Evolutionary conservation across 2,797 vertebrate species (phyloP).

Genomic region (Lophotriccus pileatus): DNA sequence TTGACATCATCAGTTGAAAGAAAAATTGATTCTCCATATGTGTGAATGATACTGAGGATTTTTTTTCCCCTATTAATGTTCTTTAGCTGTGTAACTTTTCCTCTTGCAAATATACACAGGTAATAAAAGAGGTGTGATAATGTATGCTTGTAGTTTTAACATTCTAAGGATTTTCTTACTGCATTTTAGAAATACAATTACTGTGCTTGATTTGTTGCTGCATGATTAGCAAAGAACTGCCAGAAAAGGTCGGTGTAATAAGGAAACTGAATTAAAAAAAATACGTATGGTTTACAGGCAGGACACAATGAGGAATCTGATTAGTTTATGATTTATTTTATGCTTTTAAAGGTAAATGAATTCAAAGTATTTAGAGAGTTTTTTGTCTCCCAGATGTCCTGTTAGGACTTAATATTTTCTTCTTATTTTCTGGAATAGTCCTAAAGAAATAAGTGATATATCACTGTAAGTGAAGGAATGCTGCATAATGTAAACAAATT

Average conservation of each 20-base stretch:
- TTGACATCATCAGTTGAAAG: not conserved
- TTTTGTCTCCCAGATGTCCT: constrained; percentile 12
- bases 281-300: not conserved
- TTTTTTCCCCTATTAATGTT: not conserved
- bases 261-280: constrained; percentile 34
- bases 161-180: constrained; percentile 1
- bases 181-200: constrained; percentile 31
- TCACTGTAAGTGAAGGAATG: not conserved
- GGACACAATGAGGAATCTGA: constrained; percentile 21
- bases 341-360: constrained; percentile 57
- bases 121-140: constrained; percentile 19
- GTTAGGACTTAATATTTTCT: constrained; percentile 21
- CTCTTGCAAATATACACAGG: not conserved
- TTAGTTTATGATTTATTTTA: constrained; percentile 61
- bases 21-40: constrained; percentile 43
- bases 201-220: not conserved
- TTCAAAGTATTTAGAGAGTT: constrained; percentile 43
- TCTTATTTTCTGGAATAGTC: constrained; percentile 21
- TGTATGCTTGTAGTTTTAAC: not conserved
- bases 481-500: constrained; percentile 27
- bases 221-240: constrained; percentile 12
- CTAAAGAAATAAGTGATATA: constrained; percentile 40
- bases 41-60: not conserved
- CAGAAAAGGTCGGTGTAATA: constrained; percentile 43
- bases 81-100: not conserved